Percentiles rank a stretch among this genome's conserved stretches.
phyloP scores from a whole-genome alignment of 2,888 invertebrate genomes.

The Ormia ochracea region DNA sequence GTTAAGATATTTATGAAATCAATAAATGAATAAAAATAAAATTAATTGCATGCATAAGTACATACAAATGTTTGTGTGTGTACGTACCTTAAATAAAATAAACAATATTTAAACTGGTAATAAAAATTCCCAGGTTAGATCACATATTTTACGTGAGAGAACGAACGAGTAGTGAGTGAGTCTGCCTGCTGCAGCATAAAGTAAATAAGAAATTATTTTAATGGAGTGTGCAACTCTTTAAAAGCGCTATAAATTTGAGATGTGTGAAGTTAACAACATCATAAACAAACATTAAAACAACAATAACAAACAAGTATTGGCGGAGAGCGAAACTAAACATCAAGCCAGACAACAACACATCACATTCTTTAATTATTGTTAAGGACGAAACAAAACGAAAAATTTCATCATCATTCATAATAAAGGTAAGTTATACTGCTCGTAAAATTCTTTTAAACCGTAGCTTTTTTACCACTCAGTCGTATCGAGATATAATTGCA shows the following conservation, averaged over 20 bases:
- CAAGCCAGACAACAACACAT: constrained; percentile 25
- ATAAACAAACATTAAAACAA: constrained; percentile 19
- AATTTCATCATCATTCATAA: constrained; percentile 41
- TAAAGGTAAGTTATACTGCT: constrained; percentile 25
- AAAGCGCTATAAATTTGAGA: constrained; percentile 37
- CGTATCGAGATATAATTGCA: neutral
- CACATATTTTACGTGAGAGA: constrained; percentile 14
- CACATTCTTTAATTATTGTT: constrained; percentile 27
- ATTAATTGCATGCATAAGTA: neutral
- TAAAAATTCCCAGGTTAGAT: constrained; percentile 11
- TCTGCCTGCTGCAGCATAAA: constrained; percentile 2
- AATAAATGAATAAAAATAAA: constrained; percentile 29
- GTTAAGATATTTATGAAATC: constrained; percentile 42
- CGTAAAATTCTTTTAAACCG: neutral
- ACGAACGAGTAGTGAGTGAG: neutral
- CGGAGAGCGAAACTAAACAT: constrained; percentile 5
- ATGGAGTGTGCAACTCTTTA: constrained; percentile 16
- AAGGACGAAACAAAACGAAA: constrained; percentile 36
- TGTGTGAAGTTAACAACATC: constrained; percentile 50
- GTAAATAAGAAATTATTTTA: constrained; percentile 15
- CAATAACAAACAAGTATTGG: neutral
- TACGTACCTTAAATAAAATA: too few relatives aligned
- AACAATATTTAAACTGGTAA: constrained; percentile 12
- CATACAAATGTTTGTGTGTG: too few relatives aligned
- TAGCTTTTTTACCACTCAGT: neutral